Conservation (phyloP, 64 coral and sea anemone genomes). For the Dendrophyllia cribrosa region DNA sequence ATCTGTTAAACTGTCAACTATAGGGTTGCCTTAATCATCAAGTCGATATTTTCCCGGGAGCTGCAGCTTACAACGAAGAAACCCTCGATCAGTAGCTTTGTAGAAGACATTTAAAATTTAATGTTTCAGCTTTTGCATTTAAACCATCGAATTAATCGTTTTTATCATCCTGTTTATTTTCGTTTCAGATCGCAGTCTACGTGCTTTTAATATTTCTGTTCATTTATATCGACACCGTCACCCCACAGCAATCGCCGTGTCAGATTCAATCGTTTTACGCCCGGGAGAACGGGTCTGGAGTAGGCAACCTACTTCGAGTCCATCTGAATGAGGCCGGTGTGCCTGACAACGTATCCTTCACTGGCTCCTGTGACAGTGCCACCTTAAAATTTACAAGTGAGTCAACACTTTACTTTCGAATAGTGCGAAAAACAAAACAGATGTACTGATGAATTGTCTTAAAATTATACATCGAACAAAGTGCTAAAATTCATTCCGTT, state of each 20-base stretch:
- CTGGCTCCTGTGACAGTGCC: neutral
- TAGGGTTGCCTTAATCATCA: too few relatives aligned
- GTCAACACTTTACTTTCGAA: neutral
- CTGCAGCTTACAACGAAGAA: too few relatives aligned
- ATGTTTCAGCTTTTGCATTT: too few relatives aligned
- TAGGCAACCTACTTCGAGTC: neutral
- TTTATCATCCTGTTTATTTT: neutral
- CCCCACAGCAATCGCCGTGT: neutral
- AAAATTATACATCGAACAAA: too few relatives aligned
- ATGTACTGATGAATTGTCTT: too few relatives aligned
- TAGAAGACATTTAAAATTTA: too few relatives aligned
- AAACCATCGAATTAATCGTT: neutral
- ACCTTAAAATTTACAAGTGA: neutral
- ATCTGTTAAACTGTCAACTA: too few relatives aligned
- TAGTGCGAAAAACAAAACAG: too few relatives aligned
- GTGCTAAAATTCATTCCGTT: too few relatives aligned
- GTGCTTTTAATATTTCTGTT: neutral
- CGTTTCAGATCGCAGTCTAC: neutral
- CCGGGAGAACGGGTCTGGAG: neutral
- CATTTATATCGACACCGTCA: too few relatives aligned
- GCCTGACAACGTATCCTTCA: neutral
- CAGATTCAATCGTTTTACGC: conserved; percentile 4
- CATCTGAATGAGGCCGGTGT: neutral
- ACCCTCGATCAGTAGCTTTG: too few relatives aligned
- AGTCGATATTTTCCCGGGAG: too few relatives aligned